Evolutionary conservation across 2,888 invertebrate species (phyloP).

Genomic region (Hyles lineata): DNA sequence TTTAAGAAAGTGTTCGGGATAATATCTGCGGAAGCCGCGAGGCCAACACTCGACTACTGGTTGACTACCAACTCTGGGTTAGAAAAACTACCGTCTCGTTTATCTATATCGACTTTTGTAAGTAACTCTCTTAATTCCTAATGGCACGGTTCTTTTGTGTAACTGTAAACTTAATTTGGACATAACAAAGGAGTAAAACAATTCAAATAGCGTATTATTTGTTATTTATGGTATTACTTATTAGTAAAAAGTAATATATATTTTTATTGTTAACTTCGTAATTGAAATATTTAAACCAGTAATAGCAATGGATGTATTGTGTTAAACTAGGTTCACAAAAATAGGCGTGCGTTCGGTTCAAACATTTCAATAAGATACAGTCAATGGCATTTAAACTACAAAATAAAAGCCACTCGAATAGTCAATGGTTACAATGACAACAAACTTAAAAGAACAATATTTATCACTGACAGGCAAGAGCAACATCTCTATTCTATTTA

Average conservation of each 20-base stretch:
- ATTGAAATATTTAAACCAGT: no score
- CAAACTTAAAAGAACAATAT: neutral
- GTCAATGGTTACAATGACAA: neutral
- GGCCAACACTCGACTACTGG: slow-evolving; percentile 51
- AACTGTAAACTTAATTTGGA: neutral
- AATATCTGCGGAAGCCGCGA: slow-evolving; percentile 63
- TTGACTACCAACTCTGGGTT: slow-evolving; percentile 56
- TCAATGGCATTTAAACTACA: neutral
- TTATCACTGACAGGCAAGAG: neutral
- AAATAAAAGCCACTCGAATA: neutral
- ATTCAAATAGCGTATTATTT: no score
- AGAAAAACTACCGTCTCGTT: slow-evolving; percentile 72
- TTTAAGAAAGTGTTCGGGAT: slow-evolving; percentile 51
- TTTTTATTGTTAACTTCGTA: no score
- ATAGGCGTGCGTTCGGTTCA: no score
- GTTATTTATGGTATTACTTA: no score
- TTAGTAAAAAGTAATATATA: no score
- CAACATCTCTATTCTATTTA: slow-evolving; percentile 16
- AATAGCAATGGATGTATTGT: no score
- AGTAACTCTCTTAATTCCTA: slow-evolving; percentile 44
- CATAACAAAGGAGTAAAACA: no score
- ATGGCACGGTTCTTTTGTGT: slow-evolving; percentile 47
- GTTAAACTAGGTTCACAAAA: no score
- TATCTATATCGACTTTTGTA: slow-evolving; percentile 56
- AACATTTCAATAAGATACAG: no score